These are phyloP conservation scores for Parelbella ahira DNA, from an alignment of 2,888 invertebrate species.

Conservation along the genomic window DNA sequence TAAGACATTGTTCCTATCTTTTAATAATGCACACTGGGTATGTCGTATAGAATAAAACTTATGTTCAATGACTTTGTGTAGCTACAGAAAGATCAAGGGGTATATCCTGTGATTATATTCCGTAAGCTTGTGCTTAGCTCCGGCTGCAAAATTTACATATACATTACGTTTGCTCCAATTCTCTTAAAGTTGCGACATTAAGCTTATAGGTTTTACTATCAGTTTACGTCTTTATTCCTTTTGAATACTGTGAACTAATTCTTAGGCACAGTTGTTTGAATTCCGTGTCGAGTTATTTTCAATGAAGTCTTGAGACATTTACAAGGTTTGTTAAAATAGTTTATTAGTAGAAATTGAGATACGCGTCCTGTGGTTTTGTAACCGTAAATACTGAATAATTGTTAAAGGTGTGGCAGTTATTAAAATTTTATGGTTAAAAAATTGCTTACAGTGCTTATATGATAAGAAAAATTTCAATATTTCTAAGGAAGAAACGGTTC, in stretches of 20 bases:
- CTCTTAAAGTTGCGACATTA: slow-evolving; percentile 31
- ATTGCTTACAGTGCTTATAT: too few species aligned
- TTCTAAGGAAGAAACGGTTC: slow-evolving; percentile 26
- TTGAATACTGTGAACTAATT: slow-evolving; percentile 6
- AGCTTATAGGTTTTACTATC: slow-evolving; percentile 24
- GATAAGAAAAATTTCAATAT: too few species aligned
- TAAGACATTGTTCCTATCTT: background rate
- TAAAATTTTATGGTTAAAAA: too few species aligned
- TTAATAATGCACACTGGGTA: background rate
- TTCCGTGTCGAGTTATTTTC: slow-evolving; percentile 15
- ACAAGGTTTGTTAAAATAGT: slow-evolving; percentile 5
- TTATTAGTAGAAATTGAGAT: too few species aligned
- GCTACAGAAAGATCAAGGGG: too few species aligned
- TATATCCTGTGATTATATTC: slow-evolving; percentile 23
- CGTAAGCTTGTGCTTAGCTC: slow-evolving; percentile 27
- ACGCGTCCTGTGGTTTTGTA: too few species aligned
- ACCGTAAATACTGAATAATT: too few species aligned
- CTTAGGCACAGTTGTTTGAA: slow-evolving; percentile 5
- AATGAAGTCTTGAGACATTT: slow-evolving; percentile 13
- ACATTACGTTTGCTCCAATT: slow-evolving; percentile 33
- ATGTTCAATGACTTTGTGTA: too few species aligned
- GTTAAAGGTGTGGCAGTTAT: too few species aligned
- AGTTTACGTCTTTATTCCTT: slow-evolving; percentile 31
- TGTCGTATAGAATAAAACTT: too few species aligned
- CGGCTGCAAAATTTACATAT: slow-evolving; percentile 30